Percentiles rank a stretch among this genome's conserved stretches.
phyloP scores from a whole-genome alignment of 1,140 invertebrate genomes.

The Drosophila tani region DNA sequence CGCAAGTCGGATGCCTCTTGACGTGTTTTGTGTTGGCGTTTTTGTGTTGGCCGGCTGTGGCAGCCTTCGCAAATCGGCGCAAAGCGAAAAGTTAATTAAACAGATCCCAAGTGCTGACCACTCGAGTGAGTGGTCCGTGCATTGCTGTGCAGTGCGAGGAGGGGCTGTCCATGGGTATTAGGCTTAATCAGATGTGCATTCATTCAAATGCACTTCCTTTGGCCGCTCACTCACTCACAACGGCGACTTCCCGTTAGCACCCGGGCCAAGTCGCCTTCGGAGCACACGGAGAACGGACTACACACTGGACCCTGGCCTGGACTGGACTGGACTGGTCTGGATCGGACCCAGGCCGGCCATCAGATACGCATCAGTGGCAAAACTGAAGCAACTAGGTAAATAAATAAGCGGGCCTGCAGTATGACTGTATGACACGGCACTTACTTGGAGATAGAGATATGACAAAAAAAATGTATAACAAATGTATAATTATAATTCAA shows the following conservation, averaged over 20 bases:
- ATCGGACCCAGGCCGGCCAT: slow-evolving; percentile 26
- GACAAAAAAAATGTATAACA: not conserved
- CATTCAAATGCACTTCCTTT: slow-evolving; percentile 80
- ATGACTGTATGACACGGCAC: not conserved
- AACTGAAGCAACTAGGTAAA: slow-evolving; percentile 58
- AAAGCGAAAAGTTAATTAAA: slow-evolving; percentile 56
- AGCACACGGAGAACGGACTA: not conserved
- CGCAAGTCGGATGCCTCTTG: slow-evolving; percentile 7
- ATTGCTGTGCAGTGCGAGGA: slow-evolving; percentile 3
- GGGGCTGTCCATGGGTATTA: slow-evolving; percentile 69
- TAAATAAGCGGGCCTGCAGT: slow-evolving; percentile 50
- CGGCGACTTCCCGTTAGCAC: slow-evolving; percentile 76
- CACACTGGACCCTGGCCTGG: slow-evolving; percentile 20
- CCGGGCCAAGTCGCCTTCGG: slow-evolving; percentile 20
- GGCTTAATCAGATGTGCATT: slow-evolving; percentile 78
- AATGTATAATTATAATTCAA: not conserved
- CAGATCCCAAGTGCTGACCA: slow-evolving; percentile 58
- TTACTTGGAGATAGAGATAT: not conserved
- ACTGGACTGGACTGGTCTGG: not conserved
- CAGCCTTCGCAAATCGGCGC: slow-evolving; percentile 42
- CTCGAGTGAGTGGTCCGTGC: slow-evolving; percentile 24
- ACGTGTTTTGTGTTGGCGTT: slow-evolving; percentile 44
- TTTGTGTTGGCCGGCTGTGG: slow-evolving; percentile 12
- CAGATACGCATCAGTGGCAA: slow-evolving; percentile 77
- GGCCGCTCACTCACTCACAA: slow-evolving; percentile 59